Conservation (phyloP, 2,113 vertebrate species). For the Bufo bufo region DNA sequence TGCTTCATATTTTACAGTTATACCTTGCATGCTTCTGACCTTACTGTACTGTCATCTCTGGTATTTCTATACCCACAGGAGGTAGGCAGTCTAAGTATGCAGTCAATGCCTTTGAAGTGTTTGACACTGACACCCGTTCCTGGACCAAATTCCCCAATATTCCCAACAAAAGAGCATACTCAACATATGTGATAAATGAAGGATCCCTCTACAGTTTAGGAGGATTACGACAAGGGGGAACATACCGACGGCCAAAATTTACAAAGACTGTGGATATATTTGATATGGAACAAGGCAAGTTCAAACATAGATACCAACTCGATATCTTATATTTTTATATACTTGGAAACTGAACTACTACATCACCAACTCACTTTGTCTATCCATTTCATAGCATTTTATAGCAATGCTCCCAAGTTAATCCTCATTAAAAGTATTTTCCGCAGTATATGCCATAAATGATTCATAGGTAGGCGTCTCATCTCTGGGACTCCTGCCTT, state of each 20-base stretch:
- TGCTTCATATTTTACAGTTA: neutral
- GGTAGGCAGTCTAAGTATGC: constrained; percentile 93
- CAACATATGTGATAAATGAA: constrained; percentile 83
- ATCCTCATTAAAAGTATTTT: neutral
- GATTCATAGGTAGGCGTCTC: neutral
- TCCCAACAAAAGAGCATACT: constrained; percentile 91
- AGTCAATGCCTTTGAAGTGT: constrained; percentile 89
- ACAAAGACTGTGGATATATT: constrained; percentile 93
- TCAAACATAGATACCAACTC: neutral
- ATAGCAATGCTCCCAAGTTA: neutral
- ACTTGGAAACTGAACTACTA: neutral
- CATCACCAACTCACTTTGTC: neutral
- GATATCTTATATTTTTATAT: neutral
- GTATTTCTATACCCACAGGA: constrained; percentile 69
- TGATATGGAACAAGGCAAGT: constrained; percentile 87
- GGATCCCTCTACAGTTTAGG: constrained; percentile 87
- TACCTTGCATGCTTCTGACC: neutral
- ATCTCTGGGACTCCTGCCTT: neutral
- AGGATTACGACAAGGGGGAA: constrained; percentile 88
- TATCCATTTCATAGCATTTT: no score
- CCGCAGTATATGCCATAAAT: neutral
- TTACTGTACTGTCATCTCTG: neutral
- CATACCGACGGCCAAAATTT: constrained; percentile 94
- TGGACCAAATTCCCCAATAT: constrained; percentile 89
- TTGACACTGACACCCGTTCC: constrained; percentile 85